Percentiles rank a stretch among this genome's conserved stretches.
phyloP scores from a whole-genome alignment of 2,888 invertebrate species.

The Beris chalybata region DNA sequence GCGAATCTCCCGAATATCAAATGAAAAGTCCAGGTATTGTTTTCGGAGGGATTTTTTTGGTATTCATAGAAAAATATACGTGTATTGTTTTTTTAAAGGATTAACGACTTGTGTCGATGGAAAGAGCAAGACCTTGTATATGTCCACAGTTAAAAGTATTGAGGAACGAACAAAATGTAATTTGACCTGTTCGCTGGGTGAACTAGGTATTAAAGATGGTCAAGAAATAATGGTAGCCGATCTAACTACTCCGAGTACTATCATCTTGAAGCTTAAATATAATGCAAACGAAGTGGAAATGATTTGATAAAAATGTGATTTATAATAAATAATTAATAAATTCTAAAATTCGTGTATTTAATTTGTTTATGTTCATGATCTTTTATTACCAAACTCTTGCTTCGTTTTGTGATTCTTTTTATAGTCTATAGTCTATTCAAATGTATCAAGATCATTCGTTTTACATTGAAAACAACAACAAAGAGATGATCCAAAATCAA shows the following conservation, averaged over 20 bases:
- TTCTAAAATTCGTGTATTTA: no score
- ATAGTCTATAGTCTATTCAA: no score
- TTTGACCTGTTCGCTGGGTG: conserved; percentile 81
- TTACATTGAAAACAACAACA: no score
- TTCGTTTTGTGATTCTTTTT: no score
- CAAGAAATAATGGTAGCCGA: conserved; percentile 90
- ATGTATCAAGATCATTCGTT: no score
- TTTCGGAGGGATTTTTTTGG: not conserved
- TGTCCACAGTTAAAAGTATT: conserved; percentile 88
- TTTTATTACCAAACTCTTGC: no score
- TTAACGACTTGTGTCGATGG: conserved; percentile 80
- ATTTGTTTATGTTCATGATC: no score
- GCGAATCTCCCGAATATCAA: conserved; percentile 76
- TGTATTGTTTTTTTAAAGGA: conserved; percentile 56
- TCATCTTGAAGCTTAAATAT: conserved; percentile 75
- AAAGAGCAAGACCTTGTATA: conserved; percentile 89
- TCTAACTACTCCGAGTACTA: conserved; percentile 81
- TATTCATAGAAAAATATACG: not conserved
- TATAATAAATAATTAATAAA: no score
- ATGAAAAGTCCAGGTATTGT: conserved; percentile 82
- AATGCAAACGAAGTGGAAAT: conserved; percentile 61
- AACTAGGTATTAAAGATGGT: conserved; percentile 82
- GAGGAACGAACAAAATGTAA: conserved; percentile 88
- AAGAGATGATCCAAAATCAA: no score
- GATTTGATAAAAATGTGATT: conserved; percentile 39